phyloP scores from a whole-genome alignment of 1,140 invertebrate genomes.

The Listronotus oregonensis region DNA sequence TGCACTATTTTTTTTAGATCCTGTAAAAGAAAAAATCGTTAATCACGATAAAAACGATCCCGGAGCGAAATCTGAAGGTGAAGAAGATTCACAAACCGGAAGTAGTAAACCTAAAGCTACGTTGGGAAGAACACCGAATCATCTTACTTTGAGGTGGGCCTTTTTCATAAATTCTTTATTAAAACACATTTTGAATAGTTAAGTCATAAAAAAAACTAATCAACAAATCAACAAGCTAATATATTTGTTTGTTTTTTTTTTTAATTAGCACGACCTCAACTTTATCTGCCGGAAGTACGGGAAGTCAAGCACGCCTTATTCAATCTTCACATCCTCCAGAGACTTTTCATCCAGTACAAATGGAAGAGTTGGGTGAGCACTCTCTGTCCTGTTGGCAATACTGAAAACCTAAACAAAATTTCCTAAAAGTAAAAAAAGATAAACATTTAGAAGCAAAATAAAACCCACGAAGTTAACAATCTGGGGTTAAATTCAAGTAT shows the following conservation, averaged over 20 bases:
- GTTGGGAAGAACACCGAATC: conserved; percentile 87
- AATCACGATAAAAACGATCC: conserved; percentile 68
- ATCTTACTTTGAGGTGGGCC: conserved; percentile 80
- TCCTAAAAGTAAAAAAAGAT: no score
- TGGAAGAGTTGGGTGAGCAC: conserved; percentile 82
- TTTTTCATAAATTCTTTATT: conserved; percentile 11
- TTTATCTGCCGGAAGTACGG: conserved; percentile 89
- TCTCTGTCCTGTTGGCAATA: no score
- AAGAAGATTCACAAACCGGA: conserved; percentile 77
- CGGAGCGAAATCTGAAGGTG: conserved; percentile 84
- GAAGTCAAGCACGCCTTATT: conserved; percentile 89
- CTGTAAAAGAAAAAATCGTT: conserved; percentile 46
- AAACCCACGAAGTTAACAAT: neutral
- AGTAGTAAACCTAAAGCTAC: conserved; percentile 70
- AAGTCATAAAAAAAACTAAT: neutral
- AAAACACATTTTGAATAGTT: conserved; percentile 1
- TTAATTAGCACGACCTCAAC: conserved; percentile 83
- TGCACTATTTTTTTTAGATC: conserved; percentile 37
- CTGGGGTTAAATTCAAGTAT: no score
- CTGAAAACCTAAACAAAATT: no score
- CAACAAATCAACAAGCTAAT: neutral
- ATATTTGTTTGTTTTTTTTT: neutral
- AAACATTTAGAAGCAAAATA: no score
- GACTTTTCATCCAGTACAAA: conserved; percentile 82
- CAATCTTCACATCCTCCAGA: conserved; percentile 91